Base-by-base conservation (phyloP, 2,113 vertebrate genomes). In the Hemibagrus wyckioides region DNA sequence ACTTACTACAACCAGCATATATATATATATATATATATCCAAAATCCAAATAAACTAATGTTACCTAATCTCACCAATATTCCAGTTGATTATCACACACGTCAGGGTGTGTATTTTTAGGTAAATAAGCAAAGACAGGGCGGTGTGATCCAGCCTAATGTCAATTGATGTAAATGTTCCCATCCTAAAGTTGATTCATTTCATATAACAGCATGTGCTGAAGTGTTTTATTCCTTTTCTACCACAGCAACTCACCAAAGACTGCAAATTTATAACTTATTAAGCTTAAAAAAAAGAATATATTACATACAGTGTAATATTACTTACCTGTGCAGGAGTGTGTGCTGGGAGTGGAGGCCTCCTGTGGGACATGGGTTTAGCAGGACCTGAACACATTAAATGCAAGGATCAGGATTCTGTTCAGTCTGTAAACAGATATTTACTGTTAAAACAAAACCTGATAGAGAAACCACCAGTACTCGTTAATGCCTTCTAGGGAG, bases 311-410 rank as follows among this genome's bases (percentile, higher is more conserved):
- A 33, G 28, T 11, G 77, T 56, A 13, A 36, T 56, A 36, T 56
- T 33, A 57, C 36, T 76, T 83, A 87, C 86, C 86, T 83, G 56
- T 54, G 65, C 11, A 59, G 73, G 33, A 65, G 57, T 8, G 28
- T 80, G 30, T 69, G 79, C 5, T 36, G 36, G 41, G 1, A 56
- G 44, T 67, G 71, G 81, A n/a, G 69, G 82, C 28, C 59, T 87
- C 36, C 48, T 83, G 30, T 41, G 81, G 10, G 30, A 44, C 11
- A 30, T 71, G 9, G 71, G 81, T 48, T 79, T 87, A 50, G 57
- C 44, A 54, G 86, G 73, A 87, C 73, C 86, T 84, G 59, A 79
- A 28, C 30, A 79, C 63, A 39, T 33, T 48, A 82, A 54, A 52
- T 5, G 13, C 23, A 15, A 21, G 5, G 52, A 57, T 75, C 13